Evolutionary conservation across 2,888 invertebrate genomes (phyloP).

Genomic region (Formica aserva): DNA sequence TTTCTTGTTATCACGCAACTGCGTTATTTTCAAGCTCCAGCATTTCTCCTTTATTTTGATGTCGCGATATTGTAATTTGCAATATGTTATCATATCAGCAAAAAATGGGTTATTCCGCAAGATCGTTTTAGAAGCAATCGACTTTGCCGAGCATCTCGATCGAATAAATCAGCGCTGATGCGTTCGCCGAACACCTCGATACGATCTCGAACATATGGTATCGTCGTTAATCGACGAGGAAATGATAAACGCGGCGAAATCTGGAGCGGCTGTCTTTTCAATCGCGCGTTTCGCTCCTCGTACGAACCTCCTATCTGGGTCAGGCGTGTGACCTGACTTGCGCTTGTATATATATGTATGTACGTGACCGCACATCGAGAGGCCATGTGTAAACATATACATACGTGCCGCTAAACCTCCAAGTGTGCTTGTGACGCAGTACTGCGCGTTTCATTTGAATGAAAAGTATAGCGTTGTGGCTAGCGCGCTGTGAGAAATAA

Average conservation of each 20-base stretch:
- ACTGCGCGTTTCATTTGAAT: constrained; percentile 23
- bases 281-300: constrained; percentile 68
- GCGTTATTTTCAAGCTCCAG: neutral
- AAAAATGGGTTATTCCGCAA: neutral
- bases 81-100: neutral
- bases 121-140: neutral
- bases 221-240: constrained; percentile 28
- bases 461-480: neutral
- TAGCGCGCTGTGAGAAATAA: neutral
- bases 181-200: neutral
- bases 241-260: constrained; percentile 70
- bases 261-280: constrained; percentile 71
- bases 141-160: neutral
- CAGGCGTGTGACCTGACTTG: constrained; percentile 74
- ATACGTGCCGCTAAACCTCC: constrained; percentile 50
- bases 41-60: neutral
- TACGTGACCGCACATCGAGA: constrained; percentile 35
- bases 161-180: neutral
- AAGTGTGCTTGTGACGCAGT: constrained; percentile 27
- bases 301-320: constrained; percentile 73
- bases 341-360: constrained; percentile 55
- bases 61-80: neutral
- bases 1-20: neutral
- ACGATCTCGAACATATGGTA: neutral
- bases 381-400: constrained; percentile 35